These are phyloP conservation scores for Galago senegalensis DNA, from an alignment of 2,797 vertebrate species.

Conservation along the genomic window DNA sequence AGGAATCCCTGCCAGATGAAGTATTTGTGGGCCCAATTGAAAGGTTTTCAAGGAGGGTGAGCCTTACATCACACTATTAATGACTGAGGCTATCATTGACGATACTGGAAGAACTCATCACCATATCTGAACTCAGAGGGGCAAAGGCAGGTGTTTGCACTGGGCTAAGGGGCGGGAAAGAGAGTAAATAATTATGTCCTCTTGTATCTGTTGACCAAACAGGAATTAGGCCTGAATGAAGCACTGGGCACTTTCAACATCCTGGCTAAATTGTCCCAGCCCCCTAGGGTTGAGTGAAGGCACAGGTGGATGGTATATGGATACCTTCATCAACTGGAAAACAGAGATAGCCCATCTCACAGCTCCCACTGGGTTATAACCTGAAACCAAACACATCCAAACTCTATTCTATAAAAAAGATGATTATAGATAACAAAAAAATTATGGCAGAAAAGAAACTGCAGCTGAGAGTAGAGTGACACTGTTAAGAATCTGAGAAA, in stretches of 20 bases:
- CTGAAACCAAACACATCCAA: not conserved
- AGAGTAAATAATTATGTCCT: not conserved
- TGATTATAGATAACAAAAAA: not conserved
- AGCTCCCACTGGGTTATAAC: not conserved
- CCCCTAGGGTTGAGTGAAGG: not conserved
- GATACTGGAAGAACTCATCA: not conserved
- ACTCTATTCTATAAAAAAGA: not conserved
- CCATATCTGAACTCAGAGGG: not conserved
- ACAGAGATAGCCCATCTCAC: accelerated
- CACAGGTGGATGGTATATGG: too few species aligned
- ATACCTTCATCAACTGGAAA: not conserved
- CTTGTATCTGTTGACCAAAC: accelerated
- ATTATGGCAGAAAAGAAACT: not conserved
- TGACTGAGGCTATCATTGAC: not conserved
- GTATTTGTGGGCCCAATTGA: accelerated
- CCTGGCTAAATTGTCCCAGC: too few species aligned
- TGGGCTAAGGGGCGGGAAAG: not conserved
- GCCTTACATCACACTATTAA: not conserved
- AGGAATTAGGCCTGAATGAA: not conserved
- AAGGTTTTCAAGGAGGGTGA: not conserved
- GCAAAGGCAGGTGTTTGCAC: not conserved
- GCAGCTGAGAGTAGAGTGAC: not conserved
- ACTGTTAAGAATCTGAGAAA: not conserved
- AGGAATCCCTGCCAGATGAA: not conserved
- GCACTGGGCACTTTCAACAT: not conserved